Evolutionary conservation across 1,140 invertebrate genomes (phyloP).

Genomic region (Teleopsis dalmanni): DNA sequence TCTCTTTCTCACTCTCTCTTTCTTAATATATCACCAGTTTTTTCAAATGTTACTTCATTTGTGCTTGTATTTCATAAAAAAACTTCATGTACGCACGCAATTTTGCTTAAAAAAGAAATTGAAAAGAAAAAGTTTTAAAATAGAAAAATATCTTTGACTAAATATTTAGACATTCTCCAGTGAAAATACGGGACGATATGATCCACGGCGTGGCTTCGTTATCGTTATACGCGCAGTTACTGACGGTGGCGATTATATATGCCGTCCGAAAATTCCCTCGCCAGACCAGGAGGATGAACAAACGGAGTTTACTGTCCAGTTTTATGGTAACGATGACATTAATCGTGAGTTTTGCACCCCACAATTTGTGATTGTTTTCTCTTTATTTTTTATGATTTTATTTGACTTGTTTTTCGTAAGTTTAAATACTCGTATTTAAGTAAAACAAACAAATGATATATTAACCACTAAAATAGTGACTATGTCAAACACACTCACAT

Average conservation of each 20-base stretch:
- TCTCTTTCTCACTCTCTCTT: too few species aligned
- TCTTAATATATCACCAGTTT: too few species aligned
- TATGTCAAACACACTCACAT: too few species aligned
- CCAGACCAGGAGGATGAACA: slow-evolving; percentile 22
- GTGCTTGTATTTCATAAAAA: background rate
- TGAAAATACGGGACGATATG: slow-evolving; percentile 42
- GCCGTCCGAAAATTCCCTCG: slow-evolving; percentile 41
- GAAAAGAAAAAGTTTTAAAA: background rate
- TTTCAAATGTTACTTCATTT: too few species aligned
- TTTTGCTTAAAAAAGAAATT: background rate
- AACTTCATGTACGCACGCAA: background rate
- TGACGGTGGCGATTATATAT: slow-evolving; percentile 44
- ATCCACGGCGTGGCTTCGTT: slow-evolving; percentile 54
- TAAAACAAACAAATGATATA: slow-evolving; percentile 2
- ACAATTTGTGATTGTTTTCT: slow-evolving; percentile 43
- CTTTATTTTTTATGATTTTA: slow-evolving; percentile 14
- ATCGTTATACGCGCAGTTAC: slow-evolving; percentile 45
- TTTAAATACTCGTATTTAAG: slow-evolving; percentile 1
- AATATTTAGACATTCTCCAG: slow-evolving; percentile 28
- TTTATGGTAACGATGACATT: slow-evolving; percentile 42
- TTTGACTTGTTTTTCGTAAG: too few species aligned
- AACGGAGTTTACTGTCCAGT: slow-evolving; percentile 31
- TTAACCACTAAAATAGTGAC: too few species aligned
- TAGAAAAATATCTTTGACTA: background rate
- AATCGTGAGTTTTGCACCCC: slow-evolving; percentile 45